Base-by-base conservation (phyloP, 2,888 invertebrate genomes). In the Pristionchus mayeri region DNA sequence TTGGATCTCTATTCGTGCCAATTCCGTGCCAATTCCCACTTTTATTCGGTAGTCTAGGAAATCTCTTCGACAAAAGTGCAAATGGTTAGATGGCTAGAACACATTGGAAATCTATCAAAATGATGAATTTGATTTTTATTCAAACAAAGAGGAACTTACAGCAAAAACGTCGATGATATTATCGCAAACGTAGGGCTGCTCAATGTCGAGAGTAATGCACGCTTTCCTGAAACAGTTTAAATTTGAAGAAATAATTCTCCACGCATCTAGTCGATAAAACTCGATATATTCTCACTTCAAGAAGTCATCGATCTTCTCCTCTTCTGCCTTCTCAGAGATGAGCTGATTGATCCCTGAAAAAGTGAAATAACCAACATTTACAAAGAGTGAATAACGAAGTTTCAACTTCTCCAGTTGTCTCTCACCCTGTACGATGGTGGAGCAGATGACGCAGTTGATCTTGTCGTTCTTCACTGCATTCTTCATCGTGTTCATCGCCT, bases 161-260 rank as follows among this genome's bases (percentile, higher is more conserved):
- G 84, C 85, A 86, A 90, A 91, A 34, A 87, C 88, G 50, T 87
- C 85, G 80, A 90, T 85, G 76, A 90, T 90, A 80, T 87, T 86
- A 27, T 89, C 85, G 87, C 90, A 90, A 48, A 90, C 89, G 50
- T 89, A 86, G 6, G 87, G 87, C 80, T 90, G 90, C 78, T 90
- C 90, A 44, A 90, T 85, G 52, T 87, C 86, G 34, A 90, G 78
- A 3, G 86, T 71, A 34, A 88, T 87, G 63, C 90, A 90, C 57
- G 87, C 63, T 54, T 85, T 84, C 40, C 89, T 89, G 85, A 34
- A 88, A 85, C 37, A 78, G 34, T 79, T 18, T 16, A 1, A 48
- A 52, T 34, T 0, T 34, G 11, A 34, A 21, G 27, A 6, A 24
- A 34, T 71, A 4, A 18, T 3, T n/a, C n/a, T n/a, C n/a, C n/a